phyloP scores from a whole-genome alignment of 1,140 invertebrate species.

The Aporrectodea caliginosa region DNA sequence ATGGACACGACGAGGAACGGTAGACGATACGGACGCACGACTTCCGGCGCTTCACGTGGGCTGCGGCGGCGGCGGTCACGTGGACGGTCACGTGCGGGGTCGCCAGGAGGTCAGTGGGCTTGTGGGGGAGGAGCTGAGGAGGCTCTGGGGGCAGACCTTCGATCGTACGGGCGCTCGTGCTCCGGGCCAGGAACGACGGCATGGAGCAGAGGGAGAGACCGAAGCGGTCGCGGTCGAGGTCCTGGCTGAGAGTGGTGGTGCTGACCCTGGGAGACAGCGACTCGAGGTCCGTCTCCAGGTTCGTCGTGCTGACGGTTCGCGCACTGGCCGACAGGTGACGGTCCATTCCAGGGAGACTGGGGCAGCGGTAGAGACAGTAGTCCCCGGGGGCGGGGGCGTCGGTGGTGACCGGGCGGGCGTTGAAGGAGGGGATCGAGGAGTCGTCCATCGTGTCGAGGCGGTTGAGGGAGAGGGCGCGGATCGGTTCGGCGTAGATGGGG shows the following conservation, averaged over 20 bases:
- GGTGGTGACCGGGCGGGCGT: neutral
- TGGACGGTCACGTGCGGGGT: neutral
- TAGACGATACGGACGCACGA: too few species aligned
- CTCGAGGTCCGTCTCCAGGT: neutral
- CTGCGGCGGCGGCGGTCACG: neutral
- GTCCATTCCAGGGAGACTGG: neutral
- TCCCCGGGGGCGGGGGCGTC: too few species aligned
- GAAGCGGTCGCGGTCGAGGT: neutral
- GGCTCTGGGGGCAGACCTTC: too few species aligned
- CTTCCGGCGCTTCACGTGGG: neutral
- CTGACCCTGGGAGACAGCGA: neutral
- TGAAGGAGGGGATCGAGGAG: too few species aligned
- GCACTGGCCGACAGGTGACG: neutral
- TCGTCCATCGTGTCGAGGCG: too few species aligned
- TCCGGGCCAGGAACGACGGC: neutral
- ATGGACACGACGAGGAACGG: neutral
- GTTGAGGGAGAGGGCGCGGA: too few species aligned
- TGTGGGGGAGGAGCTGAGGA: too few species aligned
- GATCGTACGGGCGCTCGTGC: neutral
- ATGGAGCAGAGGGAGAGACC: neutral
- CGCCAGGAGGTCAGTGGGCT: neutral
- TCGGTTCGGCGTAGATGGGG: too few species aligned
- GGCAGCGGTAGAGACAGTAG: neutral
- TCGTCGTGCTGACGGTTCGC: neutral
- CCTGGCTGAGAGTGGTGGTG: neutral